Evolutionary conservation across 2,113 vertebrate genomes (phyloP).

Genomic region (Labrus mixtus): DNA sequence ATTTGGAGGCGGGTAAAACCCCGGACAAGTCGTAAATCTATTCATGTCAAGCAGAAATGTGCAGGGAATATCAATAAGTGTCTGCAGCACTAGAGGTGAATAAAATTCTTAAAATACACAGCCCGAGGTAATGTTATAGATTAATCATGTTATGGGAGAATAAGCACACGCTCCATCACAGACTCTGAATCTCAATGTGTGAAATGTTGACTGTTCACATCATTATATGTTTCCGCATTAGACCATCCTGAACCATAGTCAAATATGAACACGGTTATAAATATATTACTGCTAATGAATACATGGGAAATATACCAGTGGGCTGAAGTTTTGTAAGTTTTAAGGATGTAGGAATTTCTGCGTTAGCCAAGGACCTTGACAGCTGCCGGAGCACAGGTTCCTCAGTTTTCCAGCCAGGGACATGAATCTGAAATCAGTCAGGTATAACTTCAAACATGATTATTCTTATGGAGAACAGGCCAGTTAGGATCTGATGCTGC

Average conservation of each 20-base stretch:
- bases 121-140: constrained; percentile 82
- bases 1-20: constrained; percentile 69
- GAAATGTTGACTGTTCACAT: constrained; percentile 63
- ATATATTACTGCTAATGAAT: constrained; percentile 15
- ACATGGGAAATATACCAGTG: constrained; percentile 1
- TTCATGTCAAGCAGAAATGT: constrained; percentile 77
- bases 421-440: constrained; percentile 11
- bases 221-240: constrained; percentile 47
- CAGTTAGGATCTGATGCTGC: background rate
- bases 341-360: background rate
- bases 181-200: constrained; percentile 70
- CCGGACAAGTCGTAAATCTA: constrained; percentile 73
- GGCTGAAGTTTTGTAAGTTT: background rate
- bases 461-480: background rate
- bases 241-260: background rate
- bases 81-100: constrained; percentile 72
- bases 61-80: constrained; percentile 72
- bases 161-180: constrained; percentile 65
- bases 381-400: constrained; percentile 23
- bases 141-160: constrained; percentile 80
- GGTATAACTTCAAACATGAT: constrained; percentile 7
- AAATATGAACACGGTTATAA: constrained; percentile 39
- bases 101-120: constrained; percentile 76
- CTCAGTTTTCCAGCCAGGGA: constrained; percentile 27
- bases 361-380: constrained; percentile 24